A percentile compares a stretch with the other conserved stretches of the same genome.
Conservation (phyloP, 1,140 invertebrate species). For the Rhopalosiphum maidis region DNA sequence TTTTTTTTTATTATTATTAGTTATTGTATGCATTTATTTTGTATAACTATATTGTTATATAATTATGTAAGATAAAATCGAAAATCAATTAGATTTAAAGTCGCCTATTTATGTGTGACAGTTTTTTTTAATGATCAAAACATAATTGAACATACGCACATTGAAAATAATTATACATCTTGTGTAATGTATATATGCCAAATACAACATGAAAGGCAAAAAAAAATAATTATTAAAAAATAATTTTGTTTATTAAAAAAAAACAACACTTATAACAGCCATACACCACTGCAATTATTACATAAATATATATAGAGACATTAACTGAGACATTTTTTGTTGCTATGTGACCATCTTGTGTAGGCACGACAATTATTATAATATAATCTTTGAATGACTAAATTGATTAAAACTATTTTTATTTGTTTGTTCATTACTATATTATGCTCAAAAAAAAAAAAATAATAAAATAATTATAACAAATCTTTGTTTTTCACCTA, state of each 20-base stretch:
- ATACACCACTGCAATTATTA: conserved; percentile 52
- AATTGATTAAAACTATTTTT: conserved; percentile 39
- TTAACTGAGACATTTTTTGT: conserved; percentile 15
- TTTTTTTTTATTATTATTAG: conserved; percentile 45
- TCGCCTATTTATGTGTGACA: background rate
- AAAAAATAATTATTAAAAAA: conserved; percentile 28
- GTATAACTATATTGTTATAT: conserved; percentile 38
- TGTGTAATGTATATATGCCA: background rate
- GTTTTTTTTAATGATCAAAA: background rate
- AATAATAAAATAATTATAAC: background rate
- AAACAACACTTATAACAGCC: conserved; percentile 56
- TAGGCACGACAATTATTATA: conserved; percentile 16
- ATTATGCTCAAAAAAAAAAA: conserved; percentile 38
- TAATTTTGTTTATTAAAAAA: conserved; percentile 56
- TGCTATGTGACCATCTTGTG: background rate
- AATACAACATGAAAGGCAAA: background rate
- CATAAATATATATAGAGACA: conserved; percentile 38
- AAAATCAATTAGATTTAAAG: background rate
- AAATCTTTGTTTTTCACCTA: conserved; percentile 42
- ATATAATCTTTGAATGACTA: conserved; percentile 42
- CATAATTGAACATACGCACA: background rate
- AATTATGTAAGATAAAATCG: conserved; percentile 7
- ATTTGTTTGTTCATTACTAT: conserved; percentile 55
- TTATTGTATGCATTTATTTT: conserved; percentile 46
- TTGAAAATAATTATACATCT: background rate